phyloP scores from a whole-genome alignment of 2,888 invertebrate genomes.

The Cryptops parisi region DNA sequence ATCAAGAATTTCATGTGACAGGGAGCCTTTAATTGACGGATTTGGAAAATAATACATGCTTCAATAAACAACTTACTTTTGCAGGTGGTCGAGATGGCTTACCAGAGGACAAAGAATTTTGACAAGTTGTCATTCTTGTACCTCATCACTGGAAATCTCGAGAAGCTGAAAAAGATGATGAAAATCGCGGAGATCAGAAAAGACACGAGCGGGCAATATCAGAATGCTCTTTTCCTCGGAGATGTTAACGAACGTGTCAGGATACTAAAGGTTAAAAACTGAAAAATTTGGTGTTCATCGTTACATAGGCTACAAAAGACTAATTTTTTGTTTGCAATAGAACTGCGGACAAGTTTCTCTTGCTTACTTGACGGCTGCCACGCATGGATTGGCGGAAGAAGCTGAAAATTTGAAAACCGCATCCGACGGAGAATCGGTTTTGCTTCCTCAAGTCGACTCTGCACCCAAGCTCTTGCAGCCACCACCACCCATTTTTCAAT shows the following conservation, averaged over 20 bases:
- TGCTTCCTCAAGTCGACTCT: constrained; percentile 54
- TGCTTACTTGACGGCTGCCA: constrained; percentile 87
- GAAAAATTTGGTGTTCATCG: background rate
- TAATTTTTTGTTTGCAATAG: constrained; percentile 25
- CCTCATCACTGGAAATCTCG: constrained; percentile 93
- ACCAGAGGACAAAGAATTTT: constrained; percentile 98
- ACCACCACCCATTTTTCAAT: constrained; percentile 72
- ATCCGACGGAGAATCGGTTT: constrained; percentile 42
- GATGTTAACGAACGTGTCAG: constrained; percentile 80
- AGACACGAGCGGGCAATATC: constrained; percentile 92
- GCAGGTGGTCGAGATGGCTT: constrained; percentile 92
- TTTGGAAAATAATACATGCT: no score
- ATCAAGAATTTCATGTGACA: no score
- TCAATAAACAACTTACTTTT: constrained; percentile 5
- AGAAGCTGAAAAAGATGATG: constrained; percentile 96
- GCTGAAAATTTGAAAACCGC: constrained; percentile 53
- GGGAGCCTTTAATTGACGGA: no score
- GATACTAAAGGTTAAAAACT: constrained; percentile 45
- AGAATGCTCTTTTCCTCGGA: constrained; percentile 80
- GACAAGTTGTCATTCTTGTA: constrained; percentile 97
- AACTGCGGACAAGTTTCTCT: constrained; percentile 39
- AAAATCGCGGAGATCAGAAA: constrained; percentile 98
- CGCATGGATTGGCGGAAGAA: constrained; percentile 71
- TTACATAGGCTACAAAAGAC: no score
- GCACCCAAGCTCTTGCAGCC: constrained; percentile 66